phyloP scores from a whole-genome alignment of 2,113 vertebrate genomes.

The Zapornia atra region DNA sequence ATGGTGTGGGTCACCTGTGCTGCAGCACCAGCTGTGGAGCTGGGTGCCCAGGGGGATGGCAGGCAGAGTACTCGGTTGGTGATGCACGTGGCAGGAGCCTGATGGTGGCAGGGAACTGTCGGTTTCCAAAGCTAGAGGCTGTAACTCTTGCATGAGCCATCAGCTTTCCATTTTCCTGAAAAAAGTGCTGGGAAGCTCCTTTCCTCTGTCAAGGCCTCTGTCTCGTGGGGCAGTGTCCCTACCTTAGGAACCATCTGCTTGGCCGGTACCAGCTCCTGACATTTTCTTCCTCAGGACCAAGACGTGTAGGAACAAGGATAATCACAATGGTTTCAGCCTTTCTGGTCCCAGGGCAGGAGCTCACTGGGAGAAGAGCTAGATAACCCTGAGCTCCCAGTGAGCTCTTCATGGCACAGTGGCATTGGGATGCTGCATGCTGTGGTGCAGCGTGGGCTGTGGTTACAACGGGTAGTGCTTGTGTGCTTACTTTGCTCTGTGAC shows the following conservation, averaged over 20 bases:
- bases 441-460: fast-evolving
- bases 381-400: fast-evolving
- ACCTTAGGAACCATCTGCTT: neutral
- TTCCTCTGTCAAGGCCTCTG: neutral
- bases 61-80: fast-evolving
- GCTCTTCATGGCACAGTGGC: fast-evolving
- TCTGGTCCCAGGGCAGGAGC: neutral
- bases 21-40: fast-evolving
- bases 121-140: neutral
- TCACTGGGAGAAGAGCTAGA: neutral
- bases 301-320: neutral
- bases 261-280: neutral
- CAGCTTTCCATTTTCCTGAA: neutral
- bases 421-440: too few relatives aligned
- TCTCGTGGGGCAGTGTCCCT: neutral
- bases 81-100: too few relatives aligned
- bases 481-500: neutral
- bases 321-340: neutral
- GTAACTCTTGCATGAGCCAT: fast-evolving
- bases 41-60: fast-evolving
- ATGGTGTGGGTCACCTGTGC: too few relatives aligned
- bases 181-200: neutral
- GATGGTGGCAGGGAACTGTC: fast-evolving
- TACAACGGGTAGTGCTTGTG: neutral
- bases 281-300: neutral